Evolutionary conservation across 2,888 invertebrate genomes (phyloP).

Genomic region (Lasioglossum leucozonium): DNA sequence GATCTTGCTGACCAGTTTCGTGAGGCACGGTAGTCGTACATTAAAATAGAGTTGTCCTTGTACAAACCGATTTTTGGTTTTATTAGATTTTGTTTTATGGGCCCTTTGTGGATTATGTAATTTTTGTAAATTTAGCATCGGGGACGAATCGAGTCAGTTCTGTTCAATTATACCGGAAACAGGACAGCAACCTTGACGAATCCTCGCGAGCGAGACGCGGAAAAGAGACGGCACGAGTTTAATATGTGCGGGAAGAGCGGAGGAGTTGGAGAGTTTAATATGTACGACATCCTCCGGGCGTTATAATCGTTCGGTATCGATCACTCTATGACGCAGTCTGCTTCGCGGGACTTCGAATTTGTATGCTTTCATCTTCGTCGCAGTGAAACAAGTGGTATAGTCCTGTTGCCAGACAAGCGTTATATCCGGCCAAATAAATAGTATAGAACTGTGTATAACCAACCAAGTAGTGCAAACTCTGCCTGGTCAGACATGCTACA

Average conservation of each 20-base stretch:
- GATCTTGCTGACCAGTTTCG: neutral
- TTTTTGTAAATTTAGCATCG: neutral
- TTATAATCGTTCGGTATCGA: conserved; percentile 71
- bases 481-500: neutral
- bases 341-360: conserved; percentile 63
- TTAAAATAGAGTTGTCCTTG: neutral
- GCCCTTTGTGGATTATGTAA: neutral
- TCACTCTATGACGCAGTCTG: conserved; percentile 64
- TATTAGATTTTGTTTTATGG: neutral
- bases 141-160: too few relatives aligned
- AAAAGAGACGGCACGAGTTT: conserved; percentile 25
- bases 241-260: conserved; percentile 25
- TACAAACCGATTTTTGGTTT: neutral
- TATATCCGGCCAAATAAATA: neutral
- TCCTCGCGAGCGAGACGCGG: neutral
- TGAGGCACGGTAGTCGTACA: neutral
- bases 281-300: conserved; percentile 69
- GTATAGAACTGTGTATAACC: neutral
- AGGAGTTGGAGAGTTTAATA: conserved; percentile 64
- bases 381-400: neutral
- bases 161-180: too few relatives aligned
- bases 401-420: neutral
- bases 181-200: conserved; percentile 1
- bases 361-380: too few relatives aligned
- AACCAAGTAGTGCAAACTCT: neutral